phyloP scores from a whole-genome alignment of 2,113 vertebrate genomes.

The Ceratotherium simum region DNA sequence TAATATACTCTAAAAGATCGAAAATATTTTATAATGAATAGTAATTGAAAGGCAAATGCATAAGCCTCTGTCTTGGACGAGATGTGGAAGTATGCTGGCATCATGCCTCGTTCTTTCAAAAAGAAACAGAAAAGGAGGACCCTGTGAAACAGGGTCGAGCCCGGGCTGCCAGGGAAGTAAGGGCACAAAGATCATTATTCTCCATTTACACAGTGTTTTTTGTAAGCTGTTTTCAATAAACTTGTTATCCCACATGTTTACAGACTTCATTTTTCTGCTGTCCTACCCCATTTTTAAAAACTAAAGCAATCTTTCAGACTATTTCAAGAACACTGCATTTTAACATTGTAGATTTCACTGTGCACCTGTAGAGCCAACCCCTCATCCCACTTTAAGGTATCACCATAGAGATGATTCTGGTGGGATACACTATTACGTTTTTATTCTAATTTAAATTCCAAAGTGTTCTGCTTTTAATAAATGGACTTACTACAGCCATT shows the following conservation, averaged over 20 bases:
- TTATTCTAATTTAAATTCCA: neutral
- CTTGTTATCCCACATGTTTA: conserved; percentile 74
- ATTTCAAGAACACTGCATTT: neutral
- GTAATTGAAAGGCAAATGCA: conserved; percentile 29
- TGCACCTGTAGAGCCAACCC: neutral
- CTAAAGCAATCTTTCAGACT: neutral
- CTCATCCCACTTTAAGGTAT: neutral
- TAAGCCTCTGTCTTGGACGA: conserved; percentile 31
- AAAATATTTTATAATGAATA: conserved; percentile 45
- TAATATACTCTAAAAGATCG: neutral
- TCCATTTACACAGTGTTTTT: conserved; percentile 66
- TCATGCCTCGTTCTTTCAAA: conserved; percentile 67
- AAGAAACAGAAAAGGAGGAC: conserved; percentile 68
- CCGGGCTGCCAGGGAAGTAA: conserved; percentile 60
- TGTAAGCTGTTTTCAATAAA: conserved; percentile 81
- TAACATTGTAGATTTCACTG: neutral
- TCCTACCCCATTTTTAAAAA: conserved; percentile 67
- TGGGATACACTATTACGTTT: neutral
- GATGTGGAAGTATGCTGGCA: conserved; percentile 66
- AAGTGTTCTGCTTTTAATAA: neutral
- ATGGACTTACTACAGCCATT: neutral
- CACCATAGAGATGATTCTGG: neutral
- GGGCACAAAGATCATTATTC: conserved; percentile 73
- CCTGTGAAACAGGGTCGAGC: conserved; percentile 35
- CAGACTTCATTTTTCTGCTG: conserved; percentile 59